phyloP scores from a whole-genome alignment of 2,113 vertebrate genomes.

The Dryoscopus gambensis region DNA sequence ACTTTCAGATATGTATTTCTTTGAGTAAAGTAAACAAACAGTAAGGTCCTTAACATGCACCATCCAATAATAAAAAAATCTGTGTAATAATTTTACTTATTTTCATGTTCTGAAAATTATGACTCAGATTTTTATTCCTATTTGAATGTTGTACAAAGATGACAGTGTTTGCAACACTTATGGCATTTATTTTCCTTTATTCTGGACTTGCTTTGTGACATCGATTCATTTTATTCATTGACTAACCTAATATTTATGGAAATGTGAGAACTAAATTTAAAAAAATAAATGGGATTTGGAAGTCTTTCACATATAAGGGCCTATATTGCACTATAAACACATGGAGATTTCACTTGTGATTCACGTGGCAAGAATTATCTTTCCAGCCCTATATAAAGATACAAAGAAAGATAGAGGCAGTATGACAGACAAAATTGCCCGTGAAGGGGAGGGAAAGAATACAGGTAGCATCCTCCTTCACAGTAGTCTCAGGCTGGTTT shows the following conservation, averaged over 20 bases:
- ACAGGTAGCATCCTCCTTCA: not conserved
- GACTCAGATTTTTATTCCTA: not conserved
- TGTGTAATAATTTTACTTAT: not conserved
- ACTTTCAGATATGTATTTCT: not conserved
- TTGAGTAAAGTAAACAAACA: not conserved
- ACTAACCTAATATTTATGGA: not conserved
- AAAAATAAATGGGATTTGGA: not conserved
- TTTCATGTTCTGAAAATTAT: not conserved
- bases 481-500: not conserved
- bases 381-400: not conserved
- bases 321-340: not conserved
- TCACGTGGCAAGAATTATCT: not conserved
- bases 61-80: not conserved
- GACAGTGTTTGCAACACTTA: not conserved
- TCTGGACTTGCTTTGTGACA: not conserved
- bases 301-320: not conserved
- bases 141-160: not conserved
- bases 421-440: not conserved
- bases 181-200: not conserved
- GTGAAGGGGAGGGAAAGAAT: not conserved
- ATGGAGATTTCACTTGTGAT: not conserved
- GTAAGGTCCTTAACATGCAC: fast-evolving
- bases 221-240: not conserved
- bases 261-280: not conserved
- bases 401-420: not conserved